phyloP scores from a whole-genome alignment of 2,113 vertebrate genomes.

The Ovibos moschatus region DNA sequence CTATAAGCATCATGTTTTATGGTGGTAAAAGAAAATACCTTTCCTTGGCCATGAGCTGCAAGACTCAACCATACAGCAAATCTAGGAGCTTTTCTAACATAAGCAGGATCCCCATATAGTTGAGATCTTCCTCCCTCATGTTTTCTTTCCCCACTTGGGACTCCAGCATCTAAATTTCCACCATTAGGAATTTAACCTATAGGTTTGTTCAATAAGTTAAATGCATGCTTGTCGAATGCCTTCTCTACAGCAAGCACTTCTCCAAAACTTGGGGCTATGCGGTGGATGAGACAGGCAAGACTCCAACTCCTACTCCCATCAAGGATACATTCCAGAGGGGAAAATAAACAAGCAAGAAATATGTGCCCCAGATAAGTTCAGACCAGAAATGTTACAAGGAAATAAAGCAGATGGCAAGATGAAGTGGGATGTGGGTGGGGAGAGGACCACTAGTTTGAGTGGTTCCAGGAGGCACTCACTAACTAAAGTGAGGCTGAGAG shows the following conservation, averaged over 20 bases:
- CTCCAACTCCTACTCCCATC: background rate
- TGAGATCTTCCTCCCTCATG: background rate
- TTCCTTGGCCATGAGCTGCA: background rate
- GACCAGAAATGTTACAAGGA: background rate
- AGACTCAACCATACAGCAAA: background rate
- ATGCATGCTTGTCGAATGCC: background rate
- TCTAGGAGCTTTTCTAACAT: background rate
- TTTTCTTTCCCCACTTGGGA: background rate
- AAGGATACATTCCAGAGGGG: background rate
- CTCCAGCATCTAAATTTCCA: background rate
- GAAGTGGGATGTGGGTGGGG: background rate
- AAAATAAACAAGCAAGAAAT: background rate
- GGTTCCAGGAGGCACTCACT: background rate
- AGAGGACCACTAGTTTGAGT: background rate
- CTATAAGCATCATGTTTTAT: background rate
- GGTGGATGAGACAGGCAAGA: background rate
- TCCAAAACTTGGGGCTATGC: background rate
- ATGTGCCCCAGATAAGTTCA: background rate
- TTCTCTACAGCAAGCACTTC: background rate
- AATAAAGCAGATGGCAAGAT: slow-evolving; percentile 15
- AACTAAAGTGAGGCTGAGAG: background rate
- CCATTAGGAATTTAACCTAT: background rate
- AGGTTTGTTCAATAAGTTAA: background rate
- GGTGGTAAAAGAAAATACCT: background rate
- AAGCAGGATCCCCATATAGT: background rate